These are phyloP conservation scores for Mercenaria mercenaria DNA, from an alignment of 1,140 invertebrate genomes.

Conservation along the genomic window DNA sequence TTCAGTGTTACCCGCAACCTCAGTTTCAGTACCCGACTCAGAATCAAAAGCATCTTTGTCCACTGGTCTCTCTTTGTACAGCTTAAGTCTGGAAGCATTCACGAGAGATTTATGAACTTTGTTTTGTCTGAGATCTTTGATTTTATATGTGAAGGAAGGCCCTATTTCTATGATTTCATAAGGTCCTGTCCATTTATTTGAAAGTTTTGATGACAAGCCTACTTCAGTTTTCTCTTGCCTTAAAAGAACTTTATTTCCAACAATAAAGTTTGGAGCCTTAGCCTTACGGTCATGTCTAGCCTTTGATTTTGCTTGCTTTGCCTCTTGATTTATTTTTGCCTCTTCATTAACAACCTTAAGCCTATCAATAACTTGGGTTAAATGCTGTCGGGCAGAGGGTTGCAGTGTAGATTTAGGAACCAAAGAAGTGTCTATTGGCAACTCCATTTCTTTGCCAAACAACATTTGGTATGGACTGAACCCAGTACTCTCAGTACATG, in stretches of 20 bases:
- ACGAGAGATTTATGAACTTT: neutral
- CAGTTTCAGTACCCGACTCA: neutral
- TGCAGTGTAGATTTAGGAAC: neutral
- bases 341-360: neutral
- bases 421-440: slow-evolving; percentile 2
- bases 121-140: neutral
- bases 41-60: neutral
- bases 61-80: neutral
- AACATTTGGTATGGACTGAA: neutral
- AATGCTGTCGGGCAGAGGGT: neutral
- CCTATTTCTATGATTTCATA: slow-evolving; percentile 1
- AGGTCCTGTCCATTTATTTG: neutral
- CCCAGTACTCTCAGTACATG: neutral
- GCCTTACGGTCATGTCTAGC: neutral
- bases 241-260: neutral
- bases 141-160: neutral
- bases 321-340: neutral
- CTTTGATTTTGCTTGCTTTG: neutral
- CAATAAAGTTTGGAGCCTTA: neutral
- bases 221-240: neutral
- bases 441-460: slow-evolving; percentile 18
- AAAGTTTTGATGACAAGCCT: neutral
- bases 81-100: slow-evolving; percentile 29
- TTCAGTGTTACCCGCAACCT: neutral
- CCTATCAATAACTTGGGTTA: neutral